These are phyloP conservation scores for Gonatopus flavifemur DNA, from an alignment of 1,140 invertebrate genomes.

Conservation along the genomic window DNA sequence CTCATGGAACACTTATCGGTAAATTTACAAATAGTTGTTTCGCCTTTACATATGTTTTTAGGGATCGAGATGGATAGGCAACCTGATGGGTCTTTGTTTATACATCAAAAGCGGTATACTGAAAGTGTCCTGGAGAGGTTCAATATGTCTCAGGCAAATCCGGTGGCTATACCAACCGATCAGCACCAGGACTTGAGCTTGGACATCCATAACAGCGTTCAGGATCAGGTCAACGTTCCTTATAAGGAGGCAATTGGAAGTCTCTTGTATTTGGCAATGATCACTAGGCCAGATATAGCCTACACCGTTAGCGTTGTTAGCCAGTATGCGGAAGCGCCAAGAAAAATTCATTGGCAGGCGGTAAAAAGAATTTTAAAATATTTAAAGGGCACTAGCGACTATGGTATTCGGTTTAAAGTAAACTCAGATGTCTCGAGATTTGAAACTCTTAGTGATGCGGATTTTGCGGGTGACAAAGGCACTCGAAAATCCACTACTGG, in stretches of 20 bases:
- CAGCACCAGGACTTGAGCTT: too few relatives aligned
- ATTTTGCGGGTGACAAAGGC: slow-evolving; percentile 37
- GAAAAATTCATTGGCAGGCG: slow-evolving; percentile 34
- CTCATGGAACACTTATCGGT: too few relatives aligned
- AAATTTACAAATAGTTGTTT: too few relatives aligned
- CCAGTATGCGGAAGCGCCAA: slow-evolving; percentile 31
- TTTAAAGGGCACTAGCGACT: slow-evolving; percentile 39
- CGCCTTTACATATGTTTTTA: too few relatives aligned
- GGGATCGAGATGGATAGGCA: too few relatives aligned
- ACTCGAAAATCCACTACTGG: slow-evolving; percentile 31
- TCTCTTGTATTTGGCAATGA: slow-evolving; percentile 41
- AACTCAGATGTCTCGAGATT: slow-evolving; percentile 2
- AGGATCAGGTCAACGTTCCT: slow-evolving; percentile 4
- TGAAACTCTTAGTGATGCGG: slow-evolving; percentile 48
- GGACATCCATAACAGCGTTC: background rate
- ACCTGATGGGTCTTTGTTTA: too few relatives aligned
- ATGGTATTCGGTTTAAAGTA: slow-evolving; percentile 19
- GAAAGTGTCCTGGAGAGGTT: too few relatives aligned
- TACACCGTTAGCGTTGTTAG: slow-evolving; percentile 38
- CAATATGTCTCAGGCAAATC: too few relatives aligned
- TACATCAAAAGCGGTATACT: too few relatives aligned
- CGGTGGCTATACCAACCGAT: too few relatives aligned
- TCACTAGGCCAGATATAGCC: slow-evolving; percentile 46
- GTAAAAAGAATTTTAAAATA: slow-evolving; percentile 46
- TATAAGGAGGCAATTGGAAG: slow-evolving; percentile 41